Conservation (phyloP, 2,113 vertebrate genomes). For the Micronycteris hirsuta region DNA sequence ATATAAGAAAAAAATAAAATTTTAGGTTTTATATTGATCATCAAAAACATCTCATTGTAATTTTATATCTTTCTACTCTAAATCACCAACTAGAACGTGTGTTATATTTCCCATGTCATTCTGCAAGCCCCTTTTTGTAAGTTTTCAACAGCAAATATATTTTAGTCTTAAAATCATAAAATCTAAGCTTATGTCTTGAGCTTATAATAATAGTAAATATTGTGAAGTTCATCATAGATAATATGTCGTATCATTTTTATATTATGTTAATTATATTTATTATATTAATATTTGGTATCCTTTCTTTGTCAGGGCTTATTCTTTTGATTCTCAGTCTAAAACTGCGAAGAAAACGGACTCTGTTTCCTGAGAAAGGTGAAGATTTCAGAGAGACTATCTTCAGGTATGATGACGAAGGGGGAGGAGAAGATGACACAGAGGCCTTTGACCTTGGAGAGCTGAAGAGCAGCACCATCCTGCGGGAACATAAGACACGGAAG, state of each 20-base stretch:
- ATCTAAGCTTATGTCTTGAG: neutral
- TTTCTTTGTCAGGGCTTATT: constrained; percentile 81
- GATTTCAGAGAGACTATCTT: constrained; percentile 88
- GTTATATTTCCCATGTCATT: neutral
- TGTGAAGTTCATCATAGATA: neutral
- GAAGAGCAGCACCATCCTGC: constrained; percentile 75
- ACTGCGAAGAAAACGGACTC: constrained; percentile 78
- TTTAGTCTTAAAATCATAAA: constrained; percentile 25
- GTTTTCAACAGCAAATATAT: constrained; percentile 10
- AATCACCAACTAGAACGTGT: neutral
- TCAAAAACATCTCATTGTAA: neutral
- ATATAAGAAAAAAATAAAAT: neutral
- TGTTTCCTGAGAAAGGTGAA: constrained; percentile 79
- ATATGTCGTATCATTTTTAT: too few relatives aligned
- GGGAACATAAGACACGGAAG: constrained; percentile 72
- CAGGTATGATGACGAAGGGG: constrained; percentile 83
- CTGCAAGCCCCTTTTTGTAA: constrained; percentile 21
- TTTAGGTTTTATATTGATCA: constrained; percentile 12
- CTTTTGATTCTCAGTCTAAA: constrained; percentile 83
- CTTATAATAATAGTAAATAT: neutral
- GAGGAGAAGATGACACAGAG: constrained; percentile 77
- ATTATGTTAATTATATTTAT: too few relatives aligned
- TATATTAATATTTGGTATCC: neutral
- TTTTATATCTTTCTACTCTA: neutral
- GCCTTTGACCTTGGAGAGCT: constrained; percentile 83